Evolutionary conservation across 2,113 vertebrate genomes (phyloP).

Genomic region (Gymnogyps californianus): DNA sequence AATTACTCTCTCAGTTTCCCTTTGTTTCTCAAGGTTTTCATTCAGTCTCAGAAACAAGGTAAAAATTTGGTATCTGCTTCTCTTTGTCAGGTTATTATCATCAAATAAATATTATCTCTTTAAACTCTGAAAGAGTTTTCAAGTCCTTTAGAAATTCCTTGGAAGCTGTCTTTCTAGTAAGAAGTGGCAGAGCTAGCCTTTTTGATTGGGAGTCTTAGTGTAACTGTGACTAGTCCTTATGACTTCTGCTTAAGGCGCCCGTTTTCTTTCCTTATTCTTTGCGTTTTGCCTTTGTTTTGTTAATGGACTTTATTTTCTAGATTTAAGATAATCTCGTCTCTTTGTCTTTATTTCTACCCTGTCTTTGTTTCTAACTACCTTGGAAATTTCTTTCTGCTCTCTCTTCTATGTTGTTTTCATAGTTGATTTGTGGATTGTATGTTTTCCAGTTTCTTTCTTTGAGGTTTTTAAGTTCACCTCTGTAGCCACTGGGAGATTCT

Average conservation of each 20-base stretch:
- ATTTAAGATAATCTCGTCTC: not conserved
- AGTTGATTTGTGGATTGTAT: not conserved
- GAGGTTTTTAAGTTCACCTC: not conserved
- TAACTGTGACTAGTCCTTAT: not conserved
- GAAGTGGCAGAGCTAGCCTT: not conserved
- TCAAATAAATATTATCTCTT: not conserved
- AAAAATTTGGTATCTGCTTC: not conserved
- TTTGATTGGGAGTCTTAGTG: not conserved
- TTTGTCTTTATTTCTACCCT: not conserved
- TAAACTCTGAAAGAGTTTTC: not conserved
- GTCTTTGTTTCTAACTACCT: not conserved
- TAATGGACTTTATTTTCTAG: not conserved
- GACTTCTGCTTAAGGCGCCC: not conserved
- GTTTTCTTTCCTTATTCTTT: not conserved
- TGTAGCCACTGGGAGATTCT: not conserved
- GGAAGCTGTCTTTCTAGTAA: not conserved
- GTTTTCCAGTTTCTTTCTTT: not conserved
- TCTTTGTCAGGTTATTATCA: not conserved
- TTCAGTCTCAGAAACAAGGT: not conserved
- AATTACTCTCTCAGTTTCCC: not conserved
- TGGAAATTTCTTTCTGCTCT: not conserved
- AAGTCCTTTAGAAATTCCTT: not conserved
- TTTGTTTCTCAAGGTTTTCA: not conserved
- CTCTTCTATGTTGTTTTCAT: not conserved
- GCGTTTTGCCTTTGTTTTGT: not conserved